Conservation (phyloP, 2,888 invertebrate species). For the Elaeidobius kamerunicus region DNA sequence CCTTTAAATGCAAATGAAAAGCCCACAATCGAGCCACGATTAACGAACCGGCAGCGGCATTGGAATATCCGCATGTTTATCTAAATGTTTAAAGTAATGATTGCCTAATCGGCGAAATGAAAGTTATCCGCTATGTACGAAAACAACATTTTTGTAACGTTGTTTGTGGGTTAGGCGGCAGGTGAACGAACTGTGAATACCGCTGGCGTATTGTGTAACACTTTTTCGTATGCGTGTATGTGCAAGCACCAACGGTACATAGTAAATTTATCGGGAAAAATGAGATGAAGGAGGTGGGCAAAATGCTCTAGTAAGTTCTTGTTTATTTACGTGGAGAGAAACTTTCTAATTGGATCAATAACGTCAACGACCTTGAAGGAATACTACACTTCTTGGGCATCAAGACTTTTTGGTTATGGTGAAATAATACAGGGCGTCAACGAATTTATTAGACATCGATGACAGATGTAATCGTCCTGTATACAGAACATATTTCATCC, state of each 20-base stretch:
- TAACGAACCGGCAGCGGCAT: neutral
- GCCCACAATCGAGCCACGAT: neutral
- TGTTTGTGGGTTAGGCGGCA: slow-evolving; percentile 28
- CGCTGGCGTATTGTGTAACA: slow-evolving; percentile 28
- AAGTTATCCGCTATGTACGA: slow-evolving; percentile 24
- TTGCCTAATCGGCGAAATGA: slow-evolving; percentile 28
- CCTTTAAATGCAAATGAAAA: slow-evolving; percentile 2
- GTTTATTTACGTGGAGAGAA: no score
- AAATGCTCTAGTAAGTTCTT: no score
- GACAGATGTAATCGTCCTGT: no score
- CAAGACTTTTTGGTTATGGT: no score
- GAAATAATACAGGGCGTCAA: no score
- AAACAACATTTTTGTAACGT: slow-evolving; percentile 27
- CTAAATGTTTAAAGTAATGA: slow-evolving; percentile 20
- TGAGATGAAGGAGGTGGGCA: no score
- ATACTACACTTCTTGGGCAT: no score
- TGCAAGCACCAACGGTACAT: slow-evolving; percentile 11
- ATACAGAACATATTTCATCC: no score
- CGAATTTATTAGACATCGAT: no score
- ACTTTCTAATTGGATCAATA: no score
- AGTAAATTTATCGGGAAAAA: no score
- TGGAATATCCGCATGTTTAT: slow-evolving; percentile 26
- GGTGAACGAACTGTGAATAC: slow-evolving; percentile 25
- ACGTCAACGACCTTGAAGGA: no score
- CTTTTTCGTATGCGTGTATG: slow-evolving; percentile 19